phyloP scores from a whole-genome alignment of 1,140 invertebrate species.

The Microplitis mediator region DNA sequence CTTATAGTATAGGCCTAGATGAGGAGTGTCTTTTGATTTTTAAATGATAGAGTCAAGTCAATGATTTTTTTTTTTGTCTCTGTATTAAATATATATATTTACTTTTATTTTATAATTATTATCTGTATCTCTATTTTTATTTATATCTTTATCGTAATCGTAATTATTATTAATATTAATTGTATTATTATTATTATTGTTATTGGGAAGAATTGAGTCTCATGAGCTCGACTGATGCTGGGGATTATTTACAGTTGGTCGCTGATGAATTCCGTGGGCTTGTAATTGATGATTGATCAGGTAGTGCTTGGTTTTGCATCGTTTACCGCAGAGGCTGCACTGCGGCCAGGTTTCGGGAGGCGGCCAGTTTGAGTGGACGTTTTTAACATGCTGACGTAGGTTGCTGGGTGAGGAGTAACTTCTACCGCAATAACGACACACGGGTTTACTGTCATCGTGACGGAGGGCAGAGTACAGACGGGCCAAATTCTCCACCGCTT shows the following conservation, averaged over 20 bases:
- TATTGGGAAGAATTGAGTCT: background rate
- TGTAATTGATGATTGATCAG: constrained; percentile 77
- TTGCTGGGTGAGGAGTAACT: constrained; percentile 74
- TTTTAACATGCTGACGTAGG: constrained; percentile 74
- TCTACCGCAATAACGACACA: constrained; percentile 72
- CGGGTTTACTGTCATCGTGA: constrained; percentile 61
- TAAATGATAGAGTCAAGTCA: background rate
- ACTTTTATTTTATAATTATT: no score
- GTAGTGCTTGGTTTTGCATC: constrained; percentile 78
- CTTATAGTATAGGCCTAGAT: background rate
- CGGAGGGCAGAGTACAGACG: constrained; percentile 56
- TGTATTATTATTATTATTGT: background rate
- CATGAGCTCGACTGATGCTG: constrained; percentile 38
- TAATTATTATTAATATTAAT: constrained; percentile 22
- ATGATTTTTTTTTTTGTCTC: no score
- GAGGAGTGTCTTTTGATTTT: background rate
- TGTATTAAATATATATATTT: no score
- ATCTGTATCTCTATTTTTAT: no score
- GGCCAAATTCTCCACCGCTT: constrained; percentile 55
- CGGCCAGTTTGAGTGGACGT: constrained; percentile 72
- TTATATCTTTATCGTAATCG: no score
- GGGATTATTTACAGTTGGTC: constrained; percentile 52
- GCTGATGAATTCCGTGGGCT: constrained; percentile 73
- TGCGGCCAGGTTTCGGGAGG: constrained; percentile 73
- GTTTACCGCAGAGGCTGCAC: constrained; percentile 75